Base-by-base conservation (phyloP, 2,888 invertebrate genomes). In the Platycheirus albimanus region DNA sequence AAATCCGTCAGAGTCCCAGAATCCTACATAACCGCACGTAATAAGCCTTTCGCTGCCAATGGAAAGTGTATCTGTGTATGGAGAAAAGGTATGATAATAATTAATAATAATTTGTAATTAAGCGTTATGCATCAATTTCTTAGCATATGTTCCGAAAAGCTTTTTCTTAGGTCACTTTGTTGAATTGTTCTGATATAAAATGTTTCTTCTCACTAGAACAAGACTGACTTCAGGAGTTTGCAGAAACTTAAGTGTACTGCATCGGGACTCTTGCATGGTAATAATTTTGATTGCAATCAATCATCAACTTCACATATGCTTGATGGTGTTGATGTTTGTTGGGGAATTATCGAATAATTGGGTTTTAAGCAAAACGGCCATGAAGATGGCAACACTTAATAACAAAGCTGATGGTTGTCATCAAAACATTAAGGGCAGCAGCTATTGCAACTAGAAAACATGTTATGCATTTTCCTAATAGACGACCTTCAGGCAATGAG, bases 1-100 rank as follows among this genome's bases (percentile, higher is more conserved):
- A 4, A 63, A 81, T 24, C 6, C 63, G 17, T 15, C 33, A 3
- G 58, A 83, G 43, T 89, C 89, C 0, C 89, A 89, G 0, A 89
- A 79, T 0, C 70, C 74, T 11, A 91, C 91, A 0, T 90, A 91
- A 2, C 92, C 93, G 0, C 95, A 94, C 87, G 93, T 95, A 11
- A 95, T 96, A 91, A 95, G 95, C 86, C 92, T 96, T 38, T 95
- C 95, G 0, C 90, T 96, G 79, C 96, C 96, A 0, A 90, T 95
- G 58, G 95, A 95, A 85, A 91, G 92, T 71, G 86, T 92, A 56
- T 89, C 91, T 3, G 51, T 84, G 28, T 85, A 63, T 74, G 86
- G 70, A 38, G 87, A 87, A 45, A 87, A 87, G 86, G 87, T 87
- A 54, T 10, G 58, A 2, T 8, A 6, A 33, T 20, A 13, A n/a